These are phyloP conservation scores for Charadrius vociferus DNA, from an alignment of 2,113 vertebrate species.

Conservation along the genomic window DNA sequence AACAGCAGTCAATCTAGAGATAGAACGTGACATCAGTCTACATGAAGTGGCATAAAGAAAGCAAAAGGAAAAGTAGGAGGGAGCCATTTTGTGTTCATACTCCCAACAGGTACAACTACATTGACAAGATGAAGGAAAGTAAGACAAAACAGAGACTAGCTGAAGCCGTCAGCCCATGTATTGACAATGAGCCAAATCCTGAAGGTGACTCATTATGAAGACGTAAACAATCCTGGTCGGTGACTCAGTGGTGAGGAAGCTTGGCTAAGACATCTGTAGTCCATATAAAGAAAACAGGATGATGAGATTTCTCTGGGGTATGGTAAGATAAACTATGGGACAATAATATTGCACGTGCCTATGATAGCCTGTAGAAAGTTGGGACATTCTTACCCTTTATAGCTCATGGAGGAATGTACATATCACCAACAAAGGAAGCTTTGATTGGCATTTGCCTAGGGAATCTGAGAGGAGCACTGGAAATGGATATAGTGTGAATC, in stretches of 20 bases:
- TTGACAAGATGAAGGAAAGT: constrained; percentile 46
- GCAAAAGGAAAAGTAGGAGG: constrained; percentile 3
- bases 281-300: constrained; percentile 77
- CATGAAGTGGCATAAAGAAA: not conserved
- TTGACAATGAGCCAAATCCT: constrained; percentile 42
- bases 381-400: constrained; percentile 61
- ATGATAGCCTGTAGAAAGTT: constrained; percentile 56
- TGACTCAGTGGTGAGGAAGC: constrained; percentile 66
- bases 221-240: constrained; percentile 28
- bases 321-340: constrained; percentile 70
- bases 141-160: constrained; percentile 5
- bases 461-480: constrained; percentile 32
- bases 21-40: constrained; percentile 21
- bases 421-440: constrained; percentile 54
- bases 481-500: constrained; percentile 65
- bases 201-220: constrained; percentile 66
- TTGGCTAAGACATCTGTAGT: constrained; percentile 71
- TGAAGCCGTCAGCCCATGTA: not conserved
- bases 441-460: constrained; percentile 50
- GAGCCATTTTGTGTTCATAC: constrained; percentile 40
- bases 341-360: constrained; percentile 72
- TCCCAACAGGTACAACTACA: constrained; percentile 1
- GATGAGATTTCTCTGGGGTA: constrained; percentile 69
- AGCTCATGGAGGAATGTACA: constrained; percentile 48
- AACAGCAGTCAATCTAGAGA: not conserved